Percentiles rank a stretch among this genome's conserved stretches.
Conservation (phyloP, 1,140 invertebrate genomes). For the Aphelenchoides besseyi region DNA sequence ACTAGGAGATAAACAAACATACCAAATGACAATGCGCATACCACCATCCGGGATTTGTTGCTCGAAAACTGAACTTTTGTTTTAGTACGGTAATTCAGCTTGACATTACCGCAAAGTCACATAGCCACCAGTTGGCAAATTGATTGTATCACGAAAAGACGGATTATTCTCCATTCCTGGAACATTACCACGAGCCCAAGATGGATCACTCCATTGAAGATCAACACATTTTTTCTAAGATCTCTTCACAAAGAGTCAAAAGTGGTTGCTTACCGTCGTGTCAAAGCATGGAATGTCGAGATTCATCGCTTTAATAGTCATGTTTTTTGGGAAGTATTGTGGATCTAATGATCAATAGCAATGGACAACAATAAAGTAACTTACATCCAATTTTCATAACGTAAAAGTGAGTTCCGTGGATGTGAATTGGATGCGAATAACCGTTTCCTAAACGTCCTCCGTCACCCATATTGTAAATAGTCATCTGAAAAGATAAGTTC, state of each 20-base stretch:
- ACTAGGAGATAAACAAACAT: too few relatives aligned
- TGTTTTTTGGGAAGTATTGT: slow-evolving; percentile 43
- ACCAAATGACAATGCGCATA: slow-evolving; percentile 42
- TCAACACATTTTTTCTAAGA: slow-evolving; percentile 39
- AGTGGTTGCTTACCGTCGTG: slow-evolving; percentile 35
- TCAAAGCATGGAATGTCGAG: slow-evolving; percentile 44
- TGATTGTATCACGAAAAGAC: slow-evolving; percentile 49
- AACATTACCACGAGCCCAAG: slow-evolving; percentile 45
- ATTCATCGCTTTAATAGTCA: slow-evolving; percentile 40
- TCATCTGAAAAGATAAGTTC: slow-evolving; percentile 48
- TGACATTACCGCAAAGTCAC: slow-evolving; percentile 37
- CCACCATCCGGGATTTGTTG: slow-evolving; percentile 38
- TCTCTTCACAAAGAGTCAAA: slow-evolving; percentile 7
- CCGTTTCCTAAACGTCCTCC: slow-evolving; percentile 46
- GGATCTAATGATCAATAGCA: too few relatives aligned
- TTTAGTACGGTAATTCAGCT: background rate
- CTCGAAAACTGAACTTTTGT: slow-evolving; percentile 24
- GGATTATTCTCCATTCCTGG: slow-evolving; percentile 46
- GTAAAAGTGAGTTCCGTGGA: slow-evolving; percentile 58
- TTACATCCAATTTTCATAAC: slow-evolving; percentile 59
- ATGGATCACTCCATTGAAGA: slow-evolving; percentile 43
- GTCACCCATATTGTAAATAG: slow-evolving; percentile 61
- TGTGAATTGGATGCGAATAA: slow-evolving; percentile 57
- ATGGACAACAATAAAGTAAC: too few relatives aligned
- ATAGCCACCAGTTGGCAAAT: slow-evolving; percentile 53